Evolutionary conservation across 1,140 invertebrate species (phyloP).

Genomic region (Papilio machaon): DNA sequence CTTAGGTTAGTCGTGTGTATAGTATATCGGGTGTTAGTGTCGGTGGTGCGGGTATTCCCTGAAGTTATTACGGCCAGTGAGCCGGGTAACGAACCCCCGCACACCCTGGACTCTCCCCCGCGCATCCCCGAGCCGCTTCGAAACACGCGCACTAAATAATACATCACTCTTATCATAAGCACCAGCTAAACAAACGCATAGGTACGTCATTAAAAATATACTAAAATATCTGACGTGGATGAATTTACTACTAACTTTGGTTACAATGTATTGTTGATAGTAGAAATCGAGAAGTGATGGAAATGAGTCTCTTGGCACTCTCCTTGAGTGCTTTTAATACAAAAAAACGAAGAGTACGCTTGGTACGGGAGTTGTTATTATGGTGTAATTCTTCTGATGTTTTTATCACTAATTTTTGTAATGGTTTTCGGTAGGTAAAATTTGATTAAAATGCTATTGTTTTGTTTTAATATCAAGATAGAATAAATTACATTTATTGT

Average conservation of each 20-base stretch:
- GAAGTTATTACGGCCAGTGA: conserved; percentile 78
- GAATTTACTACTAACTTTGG: too few relatives aligned
- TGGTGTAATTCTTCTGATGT: too few relatives aligned
- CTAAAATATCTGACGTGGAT: not conserved
- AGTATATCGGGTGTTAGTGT: conserved; percentile 61
- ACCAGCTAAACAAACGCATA: conserved; percentile 34
- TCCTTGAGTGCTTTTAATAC: too few relatives aligned
- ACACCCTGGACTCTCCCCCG: conserved; percentile 35
- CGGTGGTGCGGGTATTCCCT: conserved; percentile 69
- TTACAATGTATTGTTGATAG: too few relatives aligned
- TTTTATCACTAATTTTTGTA: too few relatives aligned
- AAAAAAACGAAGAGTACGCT: too few relatives aligned
- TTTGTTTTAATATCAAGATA: too few relatives aligned
- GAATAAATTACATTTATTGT: not conserved
- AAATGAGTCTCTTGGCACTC: too few relatives aligned
- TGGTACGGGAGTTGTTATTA: too few relatives aligned
- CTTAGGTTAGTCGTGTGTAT: conserved; percentile 38
- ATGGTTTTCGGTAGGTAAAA: too few relatives aligned
- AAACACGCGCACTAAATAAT: conserved; percentile 70
- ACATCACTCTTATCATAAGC: conserved; percentile 65
- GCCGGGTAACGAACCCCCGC: conserved; percentile 70
- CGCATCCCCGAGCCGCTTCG: conserved; percentile 50
- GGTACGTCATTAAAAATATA: conserved; percentile 40
- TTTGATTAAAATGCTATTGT: too few relatives aligned
- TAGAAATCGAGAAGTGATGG: too few relatives aligned